A percentile compares a stretch with the other conserved stretches of the same genome.
Conservation (phyloP, 2,113 vertebrate genomes). For the Nothoprocta pentlandii region DNA sequence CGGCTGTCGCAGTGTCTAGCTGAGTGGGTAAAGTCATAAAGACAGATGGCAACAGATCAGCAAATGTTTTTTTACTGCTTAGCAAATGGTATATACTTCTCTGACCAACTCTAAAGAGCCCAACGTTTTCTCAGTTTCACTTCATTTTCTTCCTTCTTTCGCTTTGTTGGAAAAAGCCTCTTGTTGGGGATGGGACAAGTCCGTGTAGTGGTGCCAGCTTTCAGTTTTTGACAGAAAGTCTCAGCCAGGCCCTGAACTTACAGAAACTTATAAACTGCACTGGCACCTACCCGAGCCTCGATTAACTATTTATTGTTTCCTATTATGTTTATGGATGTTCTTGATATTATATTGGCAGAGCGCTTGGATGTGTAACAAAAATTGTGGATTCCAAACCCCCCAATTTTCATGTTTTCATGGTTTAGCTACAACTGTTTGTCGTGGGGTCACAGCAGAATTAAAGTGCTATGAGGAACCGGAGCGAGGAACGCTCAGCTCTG, state of each 20-base stretch:
- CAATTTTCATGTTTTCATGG: background rate
- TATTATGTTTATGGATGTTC: background rate
- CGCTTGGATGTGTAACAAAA: background rate
- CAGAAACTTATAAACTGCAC: background rate
- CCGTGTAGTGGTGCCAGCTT: rapidly evolving
- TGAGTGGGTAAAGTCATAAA: background rate
- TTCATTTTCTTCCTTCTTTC: background rate
- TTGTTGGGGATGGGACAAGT: background rate
- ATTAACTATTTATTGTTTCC: background rate
- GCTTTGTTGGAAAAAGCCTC: background rate
- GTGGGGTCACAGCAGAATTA: background rate
- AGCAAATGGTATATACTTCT: background rate
- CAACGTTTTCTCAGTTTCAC: background rate
- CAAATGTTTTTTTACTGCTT: constrained; percentile 20
- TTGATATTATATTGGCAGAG: background rate
- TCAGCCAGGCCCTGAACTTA: background rate
- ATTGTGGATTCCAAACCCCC: background rate
- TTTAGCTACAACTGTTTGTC: background rate
- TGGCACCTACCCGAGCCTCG: background rate
- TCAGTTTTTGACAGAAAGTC: background rate
- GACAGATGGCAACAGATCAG: constrained; percentile 26
- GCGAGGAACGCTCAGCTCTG: background rate
- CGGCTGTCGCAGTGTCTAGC: background rate
- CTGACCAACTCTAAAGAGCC: background rate
- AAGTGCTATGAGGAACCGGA: background rate